Evolutionary conservation across 2,888 invertebrate species (phyloP), one percentile per base, ranked within the genome.

Genomic region (Saturnia pavonia): DNA sequence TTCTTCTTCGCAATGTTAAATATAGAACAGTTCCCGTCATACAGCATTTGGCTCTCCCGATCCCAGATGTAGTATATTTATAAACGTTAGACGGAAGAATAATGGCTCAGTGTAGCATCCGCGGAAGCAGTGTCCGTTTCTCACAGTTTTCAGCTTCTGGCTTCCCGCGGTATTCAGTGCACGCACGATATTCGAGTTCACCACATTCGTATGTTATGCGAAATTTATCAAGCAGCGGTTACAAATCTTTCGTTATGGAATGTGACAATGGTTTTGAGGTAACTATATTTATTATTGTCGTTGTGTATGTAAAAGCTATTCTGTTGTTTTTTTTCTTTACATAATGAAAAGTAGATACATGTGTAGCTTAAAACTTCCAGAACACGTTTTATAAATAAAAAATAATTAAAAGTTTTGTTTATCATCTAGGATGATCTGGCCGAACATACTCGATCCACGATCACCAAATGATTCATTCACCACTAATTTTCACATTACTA

Each of bases 211-310:
- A 73, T 84, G 85, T 84, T 82, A 90, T 89, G 88, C 88, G 90
- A 77, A 80, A 82, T 72, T 79, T 87, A 68, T 82, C 88, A 51
- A 83, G 82, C 75, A 80, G 83, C 78, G 88, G 88, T 74, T 92
- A 88, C 81, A 83, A 90, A 72, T 87, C 90, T 72, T 92, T 93
- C 83, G 82, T 92, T 51, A 93, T 93, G 93, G 92, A 91, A 81
- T 83, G 84, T 80, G 88, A 88, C 76, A 88, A 89, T 81, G 90
- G 92, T 78, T 92, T 92, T 83, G 92, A 92, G 91, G 93, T 92
- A 83, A 82, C 73, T 82, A 76, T 60, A 65, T 34, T 67, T 43
- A 70, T 27, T 72, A 70, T 57, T 42, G 25, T 43, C 42, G 16
- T 60, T 25, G 57, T 14, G 16, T 27, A 25, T 14, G 1, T 22